phyloP scores from a whole-genome alignment of 2,113 vertebrate genomes.

The Cryptotis parvus region DNA sequence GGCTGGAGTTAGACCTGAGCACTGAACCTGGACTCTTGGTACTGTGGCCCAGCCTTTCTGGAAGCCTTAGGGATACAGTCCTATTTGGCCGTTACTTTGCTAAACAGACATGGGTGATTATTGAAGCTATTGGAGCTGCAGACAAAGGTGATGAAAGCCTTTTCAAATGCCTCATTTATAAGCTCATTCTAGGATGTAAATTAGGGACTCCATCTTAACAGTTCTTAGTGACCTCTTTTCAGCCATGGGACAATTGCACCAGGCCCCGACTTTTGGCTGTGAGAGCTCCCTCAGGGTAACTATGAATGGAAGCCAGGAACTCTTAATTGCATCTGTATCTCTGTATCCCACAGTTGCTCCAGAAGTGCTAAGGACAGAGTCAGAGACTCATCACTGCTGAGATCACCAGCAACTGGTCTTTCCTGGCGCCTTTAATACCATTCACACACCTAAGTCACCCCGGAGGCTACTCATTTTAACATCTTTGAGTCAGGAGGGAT shows the following conservation, averaged over 20 bases:
- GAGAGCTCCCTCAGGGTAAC: not conserved
- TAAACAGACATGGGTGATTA: not conserved
- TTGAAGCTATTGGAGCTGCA: not conserved
- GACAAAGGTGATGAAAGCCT: not conserved
- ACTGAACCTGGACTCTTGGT: not conserved
- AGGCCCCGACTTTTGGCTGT: not conserved
- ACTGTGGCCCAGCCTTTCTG: not conserved
- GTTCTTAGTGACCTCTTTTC: not conserved
- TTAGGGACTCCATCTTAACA: not conserved
- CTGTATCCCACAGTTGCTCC: no score
- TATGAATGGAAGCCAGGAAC: not conserved
- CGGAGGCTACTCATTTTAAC: not conserved
- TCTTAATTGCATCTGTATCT: not conserved
- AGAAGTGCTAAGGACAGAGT: no score
- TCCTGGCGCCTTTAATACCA: no score
- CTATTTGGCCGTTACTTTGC: conserved; percentile 41
- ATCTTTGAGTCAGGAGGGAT: not conserved
- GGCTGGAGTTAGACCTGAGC: not conserved
- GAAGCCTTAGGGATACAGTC: not conserved
- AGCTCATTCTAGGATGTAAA: not conserved
- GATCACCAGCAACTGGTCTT: not conserved
- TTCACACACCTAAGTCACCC: not conserved
- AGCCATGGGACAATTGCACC: not conserved
- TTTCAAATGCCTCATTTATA: not conserved
- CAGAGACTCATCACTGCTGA: not conserved